Evolutionary conservation across 2,113 vertebrate species (phyloP), one percentile per base, ranked within the genome.

Genomic region (Rhombomys opimus): DNA sequence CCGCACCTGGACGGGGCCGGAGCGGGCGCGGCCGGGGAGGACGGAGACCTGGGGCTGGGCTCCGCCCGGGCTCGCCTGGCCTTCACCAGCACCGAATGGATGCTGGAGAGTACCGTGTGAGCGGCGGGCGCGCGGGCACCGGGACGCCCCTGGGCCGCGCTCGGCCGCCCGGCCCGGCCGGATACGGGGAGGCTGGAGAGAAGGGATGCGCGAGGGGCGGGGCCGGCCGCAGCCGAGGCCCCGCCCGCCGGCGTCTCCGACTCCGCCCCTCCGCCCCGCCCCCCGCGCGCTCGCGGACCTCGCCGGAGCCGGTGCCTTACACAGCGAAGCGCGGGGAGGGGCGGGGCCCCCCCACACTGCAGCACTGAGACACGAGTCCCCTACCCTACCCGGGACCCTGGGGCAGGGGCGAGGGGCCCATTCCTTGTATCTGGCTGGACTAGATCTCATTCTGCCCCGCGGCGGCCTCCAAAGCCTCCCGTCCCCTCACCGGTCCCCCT

Each of bases 101-200:
- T 99, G 99, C 98, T 99, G 63, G 99, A 99, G 98, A 99, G 99
- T 98, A 99, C 99, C 46, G 99, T 99, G 96, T 99, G 99, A 99
- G 96, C 65, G n/a, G 86, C 67, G 50, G 92, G 87, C 77, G 46
- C 73, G 63, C 90, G 89, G 90, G 87, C 67, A 38, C 90, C 52
- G 59, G 93, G 93, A 91, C 63, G 57, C 91, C 95, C 63, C 93
- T 88, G 93, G 54, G 84, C 68, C 35, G n/a, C 52, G 76, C 89
- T 87, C 68, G 7, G 17, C 68, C 9, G 90, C 95, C 87, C 92
- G 73, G 65, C 46, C 65, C 41, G 85, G 85, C 46, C 18, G 65
- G 85, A 50, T 35, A 41, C 41, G 30, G 85, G 85, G 22, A 87
- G 87, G 87, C 35, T 0, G 25, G 87, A 87, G 52, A 57, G 68